Evolutionary conservation across 2,797 vertebrate species (phyloP).

Genomic region (Bucorvus abyssinicus): DNA sequence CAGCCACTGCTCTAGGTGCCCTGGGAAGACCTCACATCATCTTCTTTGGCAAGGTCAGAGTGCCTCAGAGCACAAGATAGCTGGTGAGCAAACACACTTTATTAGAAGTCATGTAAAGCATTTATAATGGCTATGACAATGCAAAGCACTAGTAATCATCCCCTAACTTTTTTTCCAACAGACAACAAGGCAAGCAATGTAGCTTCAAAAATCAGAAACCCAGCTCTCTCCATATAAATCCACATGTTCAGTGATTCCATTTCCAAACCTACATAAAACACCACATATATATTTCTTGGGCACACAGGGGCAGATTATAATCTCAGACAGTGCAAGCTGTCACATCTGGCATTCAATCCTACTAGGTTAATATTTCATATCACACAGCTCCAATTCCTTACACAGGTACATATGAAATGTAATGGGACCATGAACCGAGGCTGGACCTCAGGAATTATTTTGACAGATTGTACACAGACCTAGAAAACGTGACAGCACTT

Average conservation of each 20-base stretch:
- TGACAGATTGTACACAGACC: conserved; percentile 47
- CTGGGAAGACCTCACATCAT: conserved; percentile 57
- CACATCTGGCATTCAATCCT: conserved; percentile 41
- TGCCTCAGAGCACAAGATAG: conserved; percentile 35
- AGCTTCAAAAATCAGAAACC: conserved; percentile 23
- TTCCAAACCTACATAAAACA: conserved; percentile 29
- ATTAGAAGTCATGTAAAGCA: conserved; percentile 57
- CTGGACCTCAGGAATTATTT: conserved; percentile 38
- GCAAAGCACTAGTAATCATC: conserved; percentile 32
- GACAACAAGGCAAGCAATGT: background rate
- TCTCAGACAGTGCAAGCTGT: conserved; percentile 30
- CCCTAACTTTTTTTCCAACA: background rate
- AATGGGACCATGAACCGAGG: background rate
- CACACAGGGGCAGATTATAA: conserved; percentile 45
- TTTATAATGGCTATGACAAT: conserved; percentile 25
- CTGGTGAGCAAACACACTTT: conserved; percentile 43
- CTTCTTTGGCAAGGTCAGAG: conserved; percentile 48
- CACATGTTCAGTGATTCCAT: conserved; percentile 4
- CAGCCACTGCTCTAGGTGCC: conserved; percentile 36
- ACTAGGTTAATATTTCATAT: conserved; percentile 32
- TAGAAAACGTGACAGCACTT: conserved; percentile 8
- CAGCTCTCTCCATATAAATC: background rate
- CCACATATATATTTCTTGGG: background rate
- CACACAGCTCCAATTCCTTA: conserved; percentile 20
- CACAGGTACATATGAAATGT: background rate